Percentiles rank a stretch among this genome's conserved stretches.
phyloP scores from a whole-genome alignment of 2,113 vertebrate genomes.

The Grammomys surdaster region DNA sequence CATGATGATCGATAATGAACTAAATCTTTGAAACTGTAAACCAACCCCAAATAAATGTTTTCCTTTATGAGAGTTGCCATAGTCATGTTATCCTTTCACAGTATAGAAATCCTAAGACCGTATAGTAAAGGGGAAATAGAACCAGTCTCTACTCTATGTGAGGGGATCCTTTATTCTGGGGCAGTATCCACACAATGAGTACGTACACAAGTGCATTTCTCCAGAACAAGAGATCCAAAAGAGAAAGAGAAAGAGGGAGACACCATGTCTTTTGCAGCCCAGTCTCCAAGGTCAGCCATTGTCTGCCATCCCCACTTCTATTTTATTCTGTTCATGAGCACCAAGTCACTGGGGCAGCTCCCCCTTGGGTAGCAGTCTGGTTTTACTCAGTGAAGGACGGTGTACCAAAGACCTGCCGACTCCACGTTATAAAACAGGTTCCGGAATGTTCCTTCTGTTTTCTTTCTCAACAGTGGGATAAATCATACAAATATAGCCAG shows the following conservation, averaged over 20 bases:
- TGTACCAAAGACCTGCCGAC: background rate
- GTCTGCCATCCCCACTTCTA: background rate
- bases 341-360: background rate
- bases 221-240: background rate
- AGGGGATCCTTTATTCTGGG: background rate
- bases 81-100: background rate
- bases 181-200: background rate
- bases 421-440: background rate
- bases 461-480: background rate
- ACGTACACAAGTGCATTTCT: background rate
- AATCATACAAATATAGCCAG: background rate
- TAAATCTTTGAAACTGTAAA: background rate
- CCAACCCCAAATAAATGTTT: background rate
- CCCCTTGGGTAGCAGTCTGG: background rate
- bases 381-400: background rate
- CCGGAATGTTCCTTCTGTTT: background rate
- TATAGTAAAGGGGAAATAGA: background rate
- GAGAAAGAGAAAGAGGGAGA: background rate
- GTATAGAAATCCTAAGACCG: background rate
- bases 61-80: background rate
- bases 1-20: background rate
- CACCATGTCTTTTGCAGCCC: background rate
- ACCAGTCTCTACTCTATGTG: background rate
- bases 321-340: background rate
- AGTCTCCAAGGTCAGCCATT: background rate